These are phyloP conservation scores for Drosophila bocqueti DNA, from an alignment of 1,140 invertebrate genomes.

Conservation along the genomic window DNA sequence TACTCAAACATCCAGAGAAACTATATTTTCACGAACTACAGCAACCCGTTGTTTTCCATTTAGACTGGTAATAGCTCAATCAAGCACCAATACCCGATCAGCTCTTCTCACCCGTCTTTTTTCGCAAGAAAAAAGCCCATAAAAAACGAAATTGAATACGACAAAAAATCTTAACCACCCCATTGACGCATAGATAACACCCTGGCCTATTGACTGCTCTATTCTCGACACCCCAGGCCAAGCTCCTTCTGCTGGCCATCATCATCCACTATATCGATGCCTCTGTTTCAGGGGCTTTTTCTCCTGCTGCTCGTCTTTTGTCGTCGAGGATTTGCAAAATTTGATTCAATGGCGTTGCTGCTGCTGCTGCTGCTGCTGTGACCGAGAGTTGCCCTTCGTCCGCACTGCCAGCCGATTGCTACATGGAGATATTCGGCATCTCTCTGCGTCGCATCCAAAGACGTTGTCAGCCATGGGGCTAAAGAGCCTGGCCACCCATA, in stretches of 20 bases:
- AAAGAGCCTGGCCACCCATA: conserved; percentile 67
- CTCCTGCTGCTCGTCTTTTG: conserved; percentile 63
- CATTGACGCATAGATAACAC: conserved; percentile 50
- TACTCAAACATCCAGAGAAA: background rate
- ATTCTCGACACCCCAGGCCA: conserved; percentile 1
- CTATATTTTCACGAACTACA: background rate
- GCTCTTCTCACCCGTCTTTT: background rate
- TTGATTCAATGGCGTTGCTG: conserved; percentile 67
- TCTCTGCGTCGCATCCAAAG: conserved; percentile 42
- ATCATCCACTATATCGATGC: conserved; percentile 37
- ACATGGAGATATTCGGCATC: conserved; percentile 79
- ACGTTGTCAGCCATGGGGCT: conserved; percentile 33
- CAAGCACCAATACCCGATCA: background rate
- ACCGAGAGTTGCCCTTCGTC: conserved; percentile 13
- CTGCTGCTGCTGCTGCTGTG: conserved; percentile 22
- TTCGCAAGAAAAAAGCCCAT: conserved; percentile 9
- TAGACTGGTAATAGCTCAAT: conserved; percentile 11
- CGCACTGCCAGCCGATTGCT: conserved; percentile 65
- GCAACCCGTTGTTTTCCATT: conserved; percentile 1
- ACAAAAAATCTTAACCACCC: conserved; percentile 79
- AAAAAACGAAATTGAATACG: conserved; percentile 79
- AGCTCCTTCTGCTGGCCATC: conserved; percentile 9
- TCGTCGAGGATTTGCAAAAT: conserved; percentile 76
- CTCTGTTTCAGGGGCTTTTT: conserved; percentile 13
- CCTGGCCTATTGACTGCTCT: conserved; percentile 45